Percentiles rank a stretch among this genome's conserved stretches.
Conservation (phyloP, 2,888 invertebrate species). For the Nesidiocoris tenuis region DNA sequence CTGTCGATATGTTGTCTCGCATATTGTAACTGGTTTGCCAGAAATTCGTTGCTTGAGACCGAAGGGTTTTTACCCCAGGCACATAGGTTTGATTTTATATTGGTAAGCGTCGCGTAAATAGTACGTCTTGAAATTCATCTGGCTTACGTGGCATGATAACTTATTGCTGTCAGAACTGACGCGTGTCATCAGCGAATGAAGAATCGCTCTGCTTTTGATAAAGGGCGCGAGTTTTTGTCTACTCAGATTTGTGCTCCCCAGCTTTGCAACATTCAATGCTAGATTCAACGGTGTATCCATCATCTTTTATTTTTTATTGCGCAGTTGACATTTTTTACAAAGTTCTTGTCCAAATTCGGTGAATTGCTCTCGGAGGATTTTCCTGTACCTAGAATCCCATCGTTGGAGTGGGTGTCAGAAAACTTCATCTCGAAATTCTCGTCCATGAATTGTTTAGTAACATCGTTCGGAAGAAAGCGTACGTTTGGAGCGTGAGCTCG, state of each 20-base stretch:
- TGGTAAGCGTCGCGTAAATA: constrained; percentile 1
- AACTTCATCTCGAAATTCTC: constrained; percentile 27
- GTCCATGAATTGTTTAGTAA: constrained; percentile 37
- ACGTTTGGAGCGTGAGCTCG: constrained; percentile 48
- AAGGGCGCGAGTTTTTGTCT: background rate
- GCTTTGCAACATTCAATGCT: background rate
- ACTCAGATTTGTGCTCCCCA: background rate
- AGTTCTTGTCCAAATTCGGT: constrained; percentile 32
- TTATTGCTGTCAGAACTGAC: constrained; percentile 7
- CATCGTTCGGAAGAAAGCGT: constrained; percentile 47
- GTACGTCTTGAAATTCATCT: background rate
- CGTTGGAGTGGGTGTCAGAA: constrained; percentile 26
- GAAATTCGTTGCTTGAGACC: too few relatives aligned
- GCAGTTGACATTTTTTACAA: background rate
- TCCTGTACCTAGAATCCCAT: constrained; percentile 39
- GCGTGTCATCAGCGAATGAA: background rate
- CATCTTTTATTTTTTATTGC: background rate
- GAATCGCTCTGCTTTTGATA: background rate
- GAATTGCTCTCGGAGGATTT: constrained; percentile 33
- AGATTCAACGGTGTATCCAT: background rate
- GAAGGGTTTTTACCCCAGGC: constrained; percentile 12
- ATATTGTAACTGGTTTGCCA: too few relatives aligned
- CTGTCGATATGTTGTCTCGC: too few relatives aligned
- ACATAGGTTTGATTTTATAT: constrained; percentile 12
- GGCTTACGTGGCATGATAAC: constrained; percentile 3